Conservation (phyloP, 2,797 vertebrate genomes). For the Phalloptychus januarius region DNA sequence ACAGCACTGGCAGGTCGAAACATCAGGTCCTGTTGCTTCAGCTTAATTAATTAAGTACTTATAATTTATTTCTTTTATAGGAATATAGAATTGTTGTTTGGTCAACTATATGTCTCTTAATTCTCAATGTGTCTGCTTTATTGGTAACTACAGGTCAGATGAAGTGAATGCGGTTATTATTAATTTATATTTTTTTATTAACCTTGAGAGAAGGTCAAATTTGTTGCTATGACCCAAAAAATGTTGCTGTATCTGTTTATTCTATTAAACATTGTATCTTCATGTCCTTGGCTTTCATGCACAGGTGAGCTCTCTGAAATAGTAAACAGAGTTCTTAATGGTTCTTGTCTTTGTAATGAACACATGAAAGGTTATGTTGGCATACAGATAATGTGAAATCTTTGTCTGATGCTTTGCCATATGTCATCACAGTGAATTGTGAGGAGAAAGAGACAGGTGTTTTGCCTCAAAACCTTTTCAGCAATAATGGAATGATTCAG, state of each 20-base stretch:
- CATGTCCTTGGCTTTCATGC: slow-evolving; percentile 38
- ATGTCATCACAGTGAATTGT: slow-evolving; percentile 61
- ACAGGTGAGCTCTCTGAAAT: slow-evolving; percentile 62
- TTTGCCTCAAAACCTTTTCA: slow-evolving; percentile 48
- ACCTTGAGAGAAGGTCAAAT: slow-evolving; percentile 45
- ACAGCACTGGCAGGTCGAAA: background rate
- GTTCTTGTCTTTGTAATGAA: slow-evolving; percentile 55
- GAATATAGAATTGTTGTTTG: background rate
- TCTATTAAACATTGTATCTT: slow-evolving; percentile 30
- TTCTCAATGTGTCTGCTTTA: background rate
- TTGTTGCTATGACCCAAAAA: slow-evolving; percentile 41
- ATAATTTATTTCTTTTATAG: background rate
- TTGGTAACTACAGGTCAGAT: background rate
- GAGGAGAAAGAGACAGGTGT: slow-evolving; percentile 69
- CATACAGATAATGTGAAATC: slow-evolving; percentile 51
- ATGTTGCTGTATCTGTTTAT: slow-evolving; percentile 57
- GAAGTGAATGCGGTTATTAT: slow-evolving; percentile 15
- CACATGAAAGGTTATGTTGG: slow-evolving; percentile 62
- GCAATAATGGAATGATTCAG: slow-evolving; percentile 45
- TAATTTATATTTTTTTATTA: slow-evolving; percentile 46
- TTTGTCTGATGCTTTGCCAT: slow-evolving; percentile 54
- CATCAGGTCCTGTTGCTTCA: background rate
- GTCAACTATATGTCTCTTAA: slow-evolving; percentile 1
- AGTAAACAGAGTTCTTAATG: slow-evolving; percentile 63
- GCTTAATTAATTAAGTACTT: background rate